A percentile compares a stretch with the other conserved stretches of the same genome.
Conservation (phyloP, 2,797 vertebrate species). For the Meda fulgida region DNA sequence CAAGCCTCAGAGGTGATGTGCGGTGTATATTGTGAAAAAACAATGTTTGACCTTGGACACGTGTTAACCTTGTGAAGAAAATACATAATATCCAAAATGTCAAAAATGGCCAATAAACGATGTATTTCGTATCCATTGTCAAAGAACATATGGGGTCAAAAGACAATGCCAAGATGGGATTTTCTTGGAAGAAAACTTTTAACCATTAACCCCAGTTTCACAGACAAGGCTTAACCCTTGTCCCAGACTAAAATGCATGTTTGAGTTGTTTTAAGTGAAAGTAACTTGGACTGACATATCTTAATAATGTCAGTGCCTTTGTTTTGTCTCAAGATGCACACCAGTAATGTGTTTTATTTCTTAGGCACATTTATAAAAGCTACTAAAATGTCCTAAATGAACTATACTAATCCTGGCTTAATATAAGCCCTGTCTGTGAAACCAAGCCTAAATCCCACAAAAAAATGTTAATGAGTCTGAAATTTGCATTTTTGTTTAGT, state of each 20-base stretch:
- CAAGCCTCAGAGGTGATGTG: no score
- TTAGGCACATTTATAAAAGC: not conserved
- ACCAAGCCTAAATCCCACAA: no score
- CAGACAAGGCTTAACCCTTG: not conserved
- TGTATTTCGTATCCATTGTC: not conserved
- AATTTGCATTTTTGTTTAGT: not conserved
- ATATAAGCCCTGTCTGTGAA: not conserved
- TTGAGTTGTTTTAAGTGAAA: not conserved
- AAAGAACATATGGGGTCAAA: not conserved
- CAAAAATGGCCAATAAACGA: not conserved
- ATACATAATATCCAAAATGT: not conserved
- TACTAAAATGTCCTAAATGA: not conserved
- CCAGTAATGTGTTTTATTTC: not conserved
- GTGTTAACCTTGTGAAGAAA: not conserved
- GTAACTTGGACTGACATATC: no score
- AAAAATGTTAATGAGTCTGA: not conserved
- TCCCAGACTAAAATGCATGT: not conserved
- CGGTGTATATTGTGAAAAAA: not conserved
- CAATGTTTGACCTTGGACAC: not conserved
- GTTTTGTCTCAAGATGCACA: not conserved
- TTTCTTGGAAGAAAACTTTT: not conserved
- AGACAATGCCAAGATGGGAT: not conserved
- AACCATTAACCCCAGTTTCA: no score
- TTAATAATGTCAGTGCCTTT: not conserved
- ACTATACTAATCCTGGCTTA: not conserved